Base-by-base conservation (phyloP, 2,888 invertebrate species). In the Itoplectis maculator region DNA sequence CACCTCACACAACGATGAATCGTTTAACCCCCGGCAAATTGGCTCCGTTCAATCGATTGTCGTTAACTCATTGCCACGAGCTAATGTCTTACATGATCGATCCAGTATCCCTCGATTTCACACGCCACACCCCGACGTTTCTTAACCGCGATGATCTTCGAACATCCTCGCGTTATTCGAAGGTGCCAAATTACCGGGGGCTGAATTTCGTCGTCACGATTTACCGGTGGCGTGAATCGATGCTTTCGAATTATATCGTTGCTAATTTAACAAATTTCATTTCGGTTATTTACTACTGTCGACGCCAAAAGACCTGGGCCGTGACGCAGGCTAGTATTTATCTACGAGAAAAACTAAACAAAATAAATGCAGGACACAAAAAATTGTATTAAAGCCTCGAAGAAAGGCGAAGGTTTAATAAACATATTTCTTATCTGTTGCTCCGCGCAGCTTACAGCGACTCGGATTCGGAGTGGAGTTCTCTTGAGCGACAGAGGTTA, bases 391-490 rank as follows among this genome's bases (percentile, higher is more conserved):
- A 29, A 56, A 23, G 23, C 1, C 20, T 8, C 23, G 23, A 54
- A 0, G n/a, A 23, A n/a, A 29, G 7, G 23, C 20, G 4, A 13
- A 11, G 9, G 29, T 56, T 35, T 29, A 68, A 82, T 15, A 77
- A 85, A 29, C 11, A 75, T n/a, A 70, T 42, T 79, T 82, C 69
- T 69, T 79, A 78, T 91, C 92, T 54, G 54, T 54, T 54, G 0
- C n/a, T 49, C 49, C 29, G 29, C 29, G 40, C 92, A 96, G 96
- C 96, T 77, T 97, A 97, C 93, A 97, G 97, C 79, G 98, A 98
- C 93, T 97, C 98, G 6, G 98, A 98, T 93, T 97, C 97, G 87
- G 98, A 98, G 86, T 97, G 96, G 91, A 97, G 97, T 87, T 96
- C 97, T 84, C 93, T 95, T 86, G 96, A 96, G 88, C 94, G 95